Evolutionary conservation across 1,140 invertebrate species (phyloP).

Genomic region (Leptinotarsa undecemlineata): DNA sequence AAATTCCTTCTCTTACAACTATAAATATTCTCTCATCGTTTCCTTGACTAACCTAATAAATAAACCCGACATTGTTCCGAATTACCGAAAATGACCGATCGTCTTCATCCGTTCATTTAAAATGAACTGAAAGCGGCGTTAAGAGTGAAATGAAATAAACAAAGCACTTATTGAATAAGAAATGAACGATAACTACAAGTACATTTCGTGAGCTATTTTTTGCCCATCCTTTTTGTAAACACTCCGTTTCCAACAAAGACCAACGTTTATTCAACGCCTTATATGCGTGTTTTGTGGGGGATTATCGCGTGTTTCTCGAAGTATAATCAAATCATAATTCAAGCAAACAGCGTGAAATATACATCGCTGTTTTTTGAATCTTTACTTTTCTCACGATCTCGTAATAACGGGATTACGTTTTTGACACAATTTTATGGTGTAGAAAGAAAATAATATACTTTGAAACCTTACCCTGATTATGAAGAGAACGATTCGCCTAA

Average conservation of each 20-base stretch:
- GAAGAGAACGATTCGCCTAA: too few relatives aligned
- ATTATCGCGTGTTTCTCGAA: not conserved
- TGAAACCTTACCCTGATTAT: too few relatives aligned
- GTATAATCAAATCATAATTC: not conserved
- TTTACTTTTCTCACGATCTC: not conserved
- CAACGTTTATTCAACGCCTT: not conserved
- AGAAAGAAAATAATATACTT: too few relatives aligned
- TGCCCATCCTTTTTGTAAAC: not conserved
- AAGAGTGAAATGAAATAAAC: not conserved
- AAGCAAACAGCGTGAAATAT: not conserved
- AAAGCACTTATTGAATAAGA: not conserved
- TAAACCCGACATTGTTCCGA: not conserved
- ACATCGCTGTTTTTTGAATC: not conserved
- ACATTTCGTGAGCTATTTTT: conserved; percentile 1
- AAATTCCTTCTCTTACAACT: too few relatives aligned
- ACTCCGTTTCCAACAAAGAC: not conserved
- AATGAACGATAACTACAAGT: not conserved
- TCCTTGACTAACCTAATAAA: not conserved
- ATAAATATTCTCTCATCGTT: not conserved
- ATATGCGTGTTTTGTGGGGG: not conserved
- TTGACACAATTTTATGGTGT: too few relatives aligned
- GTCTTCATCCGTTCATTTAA: not conserved
- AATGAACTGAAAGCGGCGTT: not conserved
- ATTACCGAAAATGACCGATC: not conserved
- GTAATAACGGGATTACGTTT: too few relatives aligned